These are phyloP conservation scores for Aspidoscelis tigris DNA, from an alignment of 2,113 vertebrate genomes.

Conservation along the genomic window DNA sequence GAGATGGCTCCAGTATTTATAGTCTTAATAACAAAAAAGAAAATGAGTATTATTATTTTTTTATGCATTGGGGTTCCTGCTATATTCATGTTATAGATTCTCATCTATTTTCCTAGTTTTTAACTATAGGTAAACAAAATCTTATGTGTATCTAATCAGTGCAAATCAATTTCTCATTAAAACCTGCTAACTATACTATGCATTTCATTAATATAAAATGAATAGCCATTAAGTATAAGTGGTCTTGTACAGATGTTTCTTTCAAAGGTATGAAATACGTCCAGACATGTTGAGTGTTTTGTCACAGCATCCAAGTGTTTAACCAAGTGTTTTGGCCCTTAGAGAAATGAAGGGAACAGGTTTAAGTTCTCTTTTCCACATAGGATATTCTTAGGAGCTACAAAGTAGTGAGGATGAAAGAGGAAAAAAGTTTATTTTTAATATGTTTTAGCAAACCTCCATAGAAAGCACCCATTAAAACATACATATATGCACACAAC, in stretches of 20 bases:
- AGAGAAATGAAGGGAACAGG: too few relatives aligned
- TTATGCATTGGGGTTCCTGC: background rate
- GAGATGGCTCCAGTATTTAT: background rate
- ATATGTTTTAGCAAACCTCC: too few relatives aligned
- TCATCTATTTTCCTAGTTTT: constrained; percentile 32
- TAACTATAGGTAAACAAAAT: constrained; percentile 16
- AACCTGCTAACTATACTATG: constrained; percentile 16
- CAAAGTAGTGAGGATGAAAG: too few relatives aligned
- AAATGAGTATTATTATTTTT: background rate
- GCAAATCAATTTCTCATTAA: constrained; percentile 41
- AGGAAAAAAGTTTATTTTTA: too few relatives aligned
- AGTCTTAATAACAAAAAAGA: constrained; percentile 28
- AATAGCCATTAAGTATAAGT: background rate
- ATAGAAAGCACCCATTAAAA: too few relatives aligned
- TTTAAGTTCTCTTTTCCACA: too few relatives aligned
- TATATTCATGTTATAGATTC: constrained; percentile 15
- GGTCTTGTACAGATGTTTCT: background rate
- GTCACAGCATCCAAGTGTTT: background rate
- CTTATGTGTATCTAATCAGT: constrained; percentile 6
- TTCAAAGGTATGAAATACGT: too few relatives aligned
- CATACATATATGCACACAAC: too few relatives aligned
- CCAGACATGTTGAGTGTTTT: too few relatives aligned
- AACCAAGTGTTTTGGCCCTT: too few relatives aligned
- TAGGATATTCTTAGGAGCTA: too few relatives aligned
- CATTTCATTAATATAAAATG: constrained; percentile 34